phyloP scores from a whole-genome alignment of 2,797 vertebrate species.

The Sebastes vulpes region DNA sequence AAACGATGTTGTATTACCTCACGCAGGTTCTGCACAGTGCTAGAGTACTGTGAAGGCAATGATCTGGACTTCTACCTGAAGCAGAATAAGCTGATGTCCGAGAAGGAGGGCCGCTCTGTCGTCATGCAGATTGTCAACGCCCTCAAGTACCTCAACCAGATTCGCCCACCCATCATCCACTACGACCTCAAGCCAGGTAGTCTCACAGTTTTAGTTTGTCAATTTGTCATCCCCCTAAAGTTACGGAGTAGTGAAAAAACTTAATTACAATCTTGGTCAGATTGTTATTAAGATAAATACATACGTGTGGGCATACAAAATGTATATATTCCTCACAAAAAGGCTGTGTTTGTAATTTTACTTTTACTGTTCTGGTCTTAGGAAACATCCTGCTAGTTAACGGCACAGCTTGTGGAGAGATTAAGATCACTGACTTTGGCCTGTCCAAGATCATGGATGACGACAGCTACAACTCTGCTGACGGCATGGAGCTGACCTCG shows the following conservation, averaged over 20 bases:
- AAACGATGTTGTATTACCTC: neutral
- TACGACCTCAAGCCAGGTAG: constrained; percentile 97
- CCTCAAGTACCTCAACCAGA: constrained; percentile 98
- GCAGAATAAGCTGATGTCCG: constrained; percentile 96
- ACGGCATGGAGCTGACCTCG: too few relatives aligned
- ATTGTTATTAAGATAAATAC: neutral
- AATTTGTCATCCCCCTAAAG: neutral
- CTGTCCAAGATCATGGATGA: too few relatives aligned
- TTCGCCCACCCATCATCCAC: constrained; percentile 97
- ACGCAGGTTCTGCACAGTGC: constrained; percentile 95
- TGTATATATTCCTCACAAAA: too few relatives aligned
- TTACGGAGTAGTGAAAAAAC: neutral
- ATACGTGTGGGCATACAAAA: neutral
- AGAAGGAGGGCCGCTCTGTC: constrained; percentile 96
- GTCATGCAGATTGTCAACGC: constrained; percentile 98
- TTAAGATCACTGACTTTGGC: too few relatives aligned
- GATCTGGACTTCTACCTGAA: constrained; percentile 99
- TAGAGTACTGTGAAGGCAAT: constrained; percentile 97
- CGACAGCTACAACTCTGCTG: too few relatives aligned
- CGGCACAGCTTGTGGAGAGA: too few relatives aligned
- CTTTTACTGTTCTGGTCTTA: too few relatives aligned
- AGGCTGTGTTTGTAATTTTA: too few relatives aligned
- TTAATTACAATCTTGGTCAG: too few relatives aligned
- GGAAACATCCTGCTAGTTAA: too few relatives aligned
- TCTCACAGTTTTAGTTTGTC: neutral